Evolutionary conservation across 2,888 invertebrate species (phyloP), one percentile per base, ranked within the genome.

Genomic region (Melieria crassipennis): DNA sequence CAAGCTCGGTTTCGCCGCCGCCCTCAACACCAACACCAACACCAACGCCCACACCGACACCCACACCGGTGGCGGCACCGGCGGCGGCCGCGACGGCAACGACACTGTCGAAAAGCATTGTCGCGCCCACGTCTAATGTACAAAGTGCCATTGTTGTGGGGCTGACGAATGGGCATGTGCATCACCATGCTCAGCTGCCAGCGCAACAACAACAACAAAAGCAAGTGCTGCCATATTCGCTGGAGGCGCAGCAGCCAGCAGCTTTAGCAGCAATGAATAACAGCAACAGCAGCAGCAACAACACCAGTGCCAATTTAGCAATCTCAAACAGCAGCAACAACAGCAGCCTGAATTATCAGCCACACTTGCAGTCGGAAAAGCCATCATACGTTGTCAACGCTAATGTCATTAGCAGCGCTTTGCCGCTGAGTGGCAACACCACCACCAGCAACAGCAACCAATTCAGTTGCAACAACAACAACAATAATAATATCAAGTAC

Each of bases 1-100:
- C 81, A 45, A 81, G 82, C 72, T 82, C 83, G 42, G 79, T 80
- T 46, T 79, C 83, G 61, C 78, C 83, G 47, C 81, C 83, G 4
- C 78, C 82, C 46, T 78, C 78, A 57, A 68, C 76, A 4, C 30
- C 30, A 30, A 56, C 78, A 47, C 69, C 75, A 46, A 70, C 69
- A 57, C 75, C 75, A 5, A 74, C 73, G 43, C 73, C 70, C 16
- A 72, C 68, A 11, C 66, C 69, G 5, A 65, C 65, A 63, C 3
- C 69, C n/a, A 52, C 64, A 70, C 55, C 68, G 65, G 47, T 74
- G 47, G 75, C 73, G 1, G 65, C 73, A 45, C 67, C 68, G 56
- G 13, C 63, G 56, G 52, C 72, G 43, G 16, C 52, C 7, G 57
- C 50, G 47, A 66, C 72, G n/a, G 30, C 68, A 4, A 52, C 30